Percentiles rank a stretch among this genome's conserved stretches.
Evolutionary conservation across 1,140 invertebrate species (phyloP).

Genomic region (Caerostris extrusa): DNA sequence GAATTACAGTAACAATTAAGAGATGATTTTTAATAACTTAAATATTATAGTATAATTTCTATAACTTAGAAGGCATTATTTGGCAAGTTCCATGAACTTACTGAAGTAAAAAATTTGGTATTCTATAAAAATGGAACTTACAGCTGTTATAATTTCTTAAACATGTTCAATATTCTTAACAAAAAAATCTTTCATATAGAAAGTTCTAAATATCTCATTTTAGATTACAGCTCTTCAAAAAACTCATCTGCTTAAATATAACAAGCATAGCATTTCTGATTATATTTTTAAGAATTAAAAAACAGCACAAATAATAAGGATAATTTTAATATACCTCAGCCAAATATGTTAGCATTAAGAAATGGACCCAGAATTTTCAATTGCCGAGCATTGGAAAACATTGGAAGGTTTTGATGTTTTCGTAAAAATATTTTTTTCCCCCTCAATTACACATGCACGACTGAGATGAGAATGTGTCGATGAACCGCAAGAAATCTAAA

Average conservation of each 20-base stretch:
- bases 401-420: slow-evolving; percentile 68
- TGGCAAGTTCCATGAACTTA: not conserved
- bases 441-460: slow-evolving; percentile 58
- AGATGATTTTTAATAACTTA: not conserved
- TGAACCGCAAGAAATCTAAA: slow-evolving; percentile 72
- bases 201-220: slow-evolving; percentile 45
- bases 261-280: slow-evolving; percentile 59
- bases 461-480: slow-evolving; percentile 60
- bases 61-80: not conserved
- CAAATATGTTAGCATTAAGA: slow-evolving; percentile 26
- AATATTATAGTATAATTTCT: slow-evolving; percentile 17
- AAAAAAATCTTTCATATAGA: slow-evolving; percentile 19
- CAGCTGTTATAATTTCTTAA: slow-evolving; percentile 9
- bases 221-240: slow-evolving; percentile 34
- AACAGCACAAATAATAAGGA: slow-evolving; percentile 24
- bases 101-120: slow-evolving; percentile 6
- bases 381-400: slow-evolving; percentile 56
- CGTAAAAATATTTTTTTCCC: slow-evolving; percentile 61
- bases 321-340: slow-evolving; percentile 57
- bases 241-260: slow-evolving; percentile 40
- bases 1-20: slow-evolving; percentile 1
- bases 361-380: slow-evolving; percentile 50
- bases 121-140: slow-evolving; percentile 46
- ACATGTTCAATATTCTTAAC: slow-evolving; percentile 13
- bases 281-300: slow-evolving; percentile 21